Percentiles rank a stretch among this genome's conserved stretches.
Conservation (phyloP, 2,888 invertebrate species). For the Lingula anatina region DNA sequence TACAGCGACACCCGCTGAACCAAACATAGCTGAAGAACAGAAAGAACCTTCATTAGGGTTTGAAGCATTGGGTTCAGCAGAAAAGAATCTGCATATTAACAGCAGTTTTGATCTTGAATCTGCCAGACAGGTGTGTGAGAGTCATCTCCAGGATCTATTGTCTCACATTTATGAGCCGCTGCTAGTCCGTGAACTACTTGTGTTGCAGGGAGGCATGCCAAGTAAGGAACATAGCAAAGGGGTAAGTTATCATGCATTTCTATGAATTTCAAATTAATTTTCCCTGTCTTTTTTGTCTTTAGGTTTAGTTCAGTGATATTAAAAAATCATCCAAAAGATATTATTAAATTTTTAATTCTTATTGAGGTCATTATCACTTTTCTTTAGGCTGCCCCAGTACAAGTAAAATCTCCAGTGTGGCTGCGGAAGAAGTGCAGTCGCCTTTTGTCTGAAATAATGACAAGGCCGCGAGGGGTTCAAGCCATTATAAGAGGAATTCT, state of each 20-base stretch:
- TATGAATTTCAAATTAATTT: not conserved
- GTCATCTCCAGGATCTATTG: constrained; percentile 56
- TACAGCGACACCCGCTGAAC: not conserved
- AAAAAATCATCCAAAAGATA: no score
- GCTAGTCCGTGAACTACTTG: constrained; percentile 67
- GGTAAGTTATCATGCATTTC: not conserved
- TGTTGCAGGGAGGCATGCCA: constrained; percentile 54
- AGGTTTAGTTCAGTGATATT: no score
- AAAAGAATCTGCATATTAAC: not conserved
- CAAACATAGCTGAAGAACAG: not conserved
- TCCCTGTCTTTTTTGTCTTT: no score
- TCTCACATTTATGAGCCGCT: constrained; percentile 60
- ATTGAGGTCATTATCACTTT: no score
- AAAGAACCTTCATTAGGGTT: not conserved
- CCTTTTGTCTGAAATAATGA: constrained; percentile 61
- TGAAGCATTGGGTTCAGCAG: not conserved
- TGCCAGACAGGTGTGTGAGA: constrained; percentile 18
- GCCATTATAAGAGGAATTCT: constrained; percentile 64
- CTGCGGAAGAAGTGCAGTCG: constrained; percentile 61
- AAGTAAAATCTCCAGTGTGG: constrained; percentile 59
- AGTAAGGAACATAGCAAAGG: not conserved
- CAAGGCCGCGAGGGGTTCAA: constrained; percentile 62
- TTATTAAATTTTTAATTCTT: no score
- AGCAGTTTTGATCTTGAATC: not conserved
- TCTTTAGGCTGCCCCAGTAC: not conserved